Evolutionary conservation across 2,113 vertebrate species (phyloP).

Genomic region (Siphamia tubifer): DNA sequence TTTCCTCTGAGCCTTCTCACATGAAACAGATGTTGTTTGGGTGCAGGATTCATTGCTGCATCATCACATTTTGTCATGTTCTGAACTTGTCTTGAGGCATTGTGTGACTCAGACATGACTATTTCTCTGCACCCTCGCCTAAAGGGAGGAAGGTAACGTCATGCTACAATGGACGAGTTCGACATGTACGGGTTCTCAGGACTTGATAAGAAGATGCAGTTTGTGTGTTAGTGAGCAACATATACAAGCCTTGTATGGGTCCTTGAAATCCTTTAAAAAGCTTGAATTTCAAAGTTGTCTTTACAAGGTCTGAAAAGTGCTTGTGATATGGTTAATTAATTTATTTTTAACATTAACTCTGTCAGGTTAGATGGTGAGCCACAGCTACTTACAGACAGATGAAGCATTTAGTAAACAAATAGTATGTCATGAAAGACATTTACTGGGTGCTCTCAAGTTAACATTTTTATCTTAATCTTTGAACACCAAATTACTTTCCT

Average conservation of each 20-base stretch:
- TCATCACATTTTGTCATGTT: slow-evolving; percentile 39
- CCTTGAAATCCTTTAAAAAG: slow-evolving; percentile 1
- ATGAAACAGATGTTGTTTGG: slow-evolving; percentile 55
- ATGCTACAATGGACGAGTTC: slow-evolving; percentile 1
- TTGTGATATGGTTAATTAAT: too few species aligned
- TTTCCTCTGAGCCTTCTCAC: slow-evolving; percentile 11
- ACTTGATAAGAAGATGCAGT: slow-evolving; percentile 24
- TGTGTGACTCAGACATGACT: slow-evolving; percentile 56
- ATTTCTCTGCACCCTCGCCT: slow-evolving; percentile 45
- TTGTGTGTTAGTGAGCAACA: neutral
- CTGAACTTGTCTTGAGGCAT: neutral
- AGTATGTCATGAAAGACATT: too few species aligned
- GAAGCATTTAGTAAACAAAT: too few species aligned
- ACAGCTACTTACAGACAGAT: too few species aligned
- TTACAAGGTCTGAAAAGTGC: too few species aligned
- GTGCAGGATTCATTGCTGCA: slow-evolving; percentile 43
- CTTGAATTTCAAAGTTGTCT: too few species aligned
- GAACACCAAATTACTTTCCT: too few species aligned
- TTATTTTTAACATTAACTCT: too few species aligned
- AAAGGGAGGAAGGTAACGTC: slow-evolving; percentile 19
- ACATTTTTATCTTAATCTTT: too few species aligned
- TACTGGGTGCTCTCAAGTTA: too few species aligned
- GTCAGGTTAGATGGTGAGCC: too few species aligned
- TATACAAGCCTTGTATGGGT: neutral
- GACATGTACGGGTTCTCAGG: neutral